phyloP scores from a whole-genome alignment of 1,140 invertebrate species.

The Magallana gigas region DNA sequence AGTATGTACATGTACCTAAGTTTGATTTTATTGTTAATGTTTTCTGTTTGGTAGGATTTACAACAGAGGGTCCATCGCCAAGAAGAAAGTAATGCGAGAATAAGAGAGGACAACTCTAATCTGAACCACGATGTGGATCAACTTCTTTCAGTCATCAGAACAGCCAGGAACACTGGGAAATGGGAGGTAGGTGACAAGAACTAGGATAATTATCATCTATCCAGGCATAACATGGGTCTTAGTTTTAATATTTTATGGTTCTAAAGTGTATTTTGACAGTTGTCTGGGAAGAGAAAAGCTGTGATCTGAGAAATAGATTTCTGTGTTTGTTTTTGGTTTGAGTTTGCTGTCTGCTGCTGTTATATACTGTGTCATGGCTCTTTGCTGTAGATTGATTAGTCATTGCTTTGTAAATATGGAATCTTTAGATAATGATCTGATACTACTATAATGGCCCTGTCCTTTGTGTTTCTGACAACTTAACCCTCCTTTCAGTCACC shows the following conservation, averaged over 20 bases:
- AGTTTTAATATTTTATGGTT: no score
- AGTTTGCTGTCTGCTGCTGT: no score
- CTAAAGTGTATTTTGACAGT: no score
- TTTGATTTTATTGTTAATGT: neutral
- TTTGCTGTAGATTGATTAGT: neutral
- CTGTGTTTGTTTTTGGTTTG: no score
- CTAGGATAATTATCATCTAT: no score
- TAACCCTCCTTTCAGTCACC: neutral
- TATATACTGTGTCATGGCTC: no score
- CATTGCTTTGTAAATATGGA: conserved; percentile 11
- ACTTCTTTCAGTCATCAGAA: conserved; percentile 72
- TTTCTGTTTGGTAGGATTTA: conserved; percentile 64
- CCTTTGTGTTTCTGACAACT: conserved; percentile 10
- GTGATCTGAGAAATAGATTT: no score
- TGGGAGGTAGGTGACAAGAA: conserved; percentile 69
- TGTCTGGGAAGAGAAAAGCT: no score
- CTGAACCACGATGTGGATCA: conserved; percentile 74
- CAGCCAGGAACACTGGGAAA: conserved; percentile 69
- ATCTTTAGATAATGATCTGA: conserved; percentile 9
- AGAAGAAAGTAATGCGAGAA: conserved; percentile 63
- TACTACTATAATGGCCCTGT: conserved; percentile 8
- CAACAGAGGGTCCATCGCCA: conserved; percentile 66
- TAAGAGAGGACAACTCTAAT: conserved; percentile 72
- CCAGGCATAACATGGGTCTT: no score
- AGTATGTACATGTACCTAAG: no score